Evolutionary conservation across 2,888 invertebrate genomes (phyloP).

Genomic region (Dendrolimus pini): DNA sequence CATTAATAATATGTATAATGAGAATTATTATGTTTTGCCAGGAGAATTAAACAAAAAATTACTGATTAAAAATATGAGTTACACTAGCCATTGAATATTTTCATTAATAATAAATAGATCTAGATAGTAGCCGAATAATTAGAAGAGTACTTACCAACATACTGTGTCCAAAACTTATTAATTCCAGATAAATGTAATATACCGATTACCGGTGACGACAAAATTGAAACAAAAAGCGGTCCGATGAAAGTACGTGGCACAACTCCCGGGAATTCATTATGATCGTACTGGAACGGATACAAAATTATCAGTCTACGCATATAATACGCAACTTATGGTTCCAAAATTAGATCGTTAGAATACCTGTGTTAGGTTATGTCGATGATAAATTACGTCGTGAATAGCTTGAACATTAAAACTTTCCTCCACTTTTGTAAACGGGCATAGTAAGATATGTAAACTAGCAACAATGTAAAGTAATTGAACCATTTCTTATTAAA

Average conservation of each 20-base stretch:
- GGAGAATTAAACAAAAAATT: no score
- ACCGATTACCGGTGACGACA: constrained; percentile 86
- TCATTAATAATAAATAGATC: no score
- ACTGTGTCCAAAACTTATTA: constrained; percentile 92
- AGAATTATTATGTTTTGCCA: no score
- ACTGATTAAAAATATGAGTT: no score
- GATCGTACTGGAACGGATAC: constrained; percentile 90
- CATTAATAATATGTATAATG: no score
- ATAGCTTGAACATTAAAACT: constrained; percentile 99
- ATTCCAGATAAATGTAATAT: constrained; percentile 81
- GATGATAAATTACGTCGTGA: constrained; percentile 96
- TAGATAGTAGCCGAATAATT: not conserved
- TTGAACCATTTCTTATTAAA: constrained; percentile 79
- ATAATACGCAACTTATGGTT: constrained; percentile 35
- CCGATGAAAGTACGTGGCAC: constrained; percentile 98
- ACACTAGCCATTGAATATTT: no score
- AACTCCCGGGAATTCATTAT: constrained; percentile 97
- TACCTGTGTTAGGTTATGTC: constrained; percentile 90
- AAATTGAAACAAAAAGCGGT: constrained; percentile 86
- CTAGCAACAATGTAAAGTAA: constrained; percentile 84
- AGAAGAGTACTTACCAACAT: constrained; percentile 81
- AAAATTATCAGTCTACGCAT: constrained; percentile 24
- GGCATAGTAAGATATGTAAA: constrained; percentile 90
- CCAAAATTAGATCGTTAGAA: constrained; percentile 65
- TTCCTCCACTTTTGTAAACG: constrained; percentile 99